Base-by-base conservation (phyloP, 2,797 vertebrate species). In the Acridotheres tristis region DNA sequence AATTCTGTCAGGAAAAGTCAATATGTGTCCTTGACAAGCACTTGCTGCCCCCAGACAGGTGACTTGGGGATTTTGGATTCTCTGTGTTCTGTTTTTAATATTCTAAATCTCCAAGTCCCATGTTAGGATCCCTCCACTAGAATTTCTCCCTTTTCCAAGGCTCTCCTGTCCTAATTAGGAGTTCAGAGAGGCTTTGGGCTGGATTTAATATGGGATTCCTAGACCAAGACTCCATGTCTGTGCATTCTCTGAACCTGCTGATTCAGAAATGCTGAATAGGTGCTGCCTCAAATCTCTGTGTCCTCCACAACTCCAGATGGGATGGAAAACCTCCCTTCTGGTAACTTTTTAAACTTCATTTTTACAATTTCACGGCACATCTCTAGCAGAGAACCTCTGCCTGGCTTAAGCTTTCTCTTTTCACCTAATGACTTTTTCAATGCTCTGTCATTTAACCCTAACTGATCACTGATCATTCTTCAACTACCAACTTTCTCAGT, bases 1-100 rank as follows among this genome's bases (percentile, higher is more conserved):
- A 61, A 87, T 85, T 87, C 75, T 80, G 75, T 85, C 84, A 83
- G 94, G 43, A 89, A 27, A 72, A 84, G 80, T 81, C 90, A 62
- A 47, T 80, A 40, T 9, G 23, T 57, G 63, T 73, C 91, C 87
- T 89, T 92, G 94, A 42, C 48, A 45, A 38, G 59, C 29, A 1
- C 74, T 55, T 55, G 59, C 71, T 93, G 54, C 81, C 78, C 50
- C 32, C 74, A 67, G 36, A 47, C 66, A 6, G 51, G 81, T 84
- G 77, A 76, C 48, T 94, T 42, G 13, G 61, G 45, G 0, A 18
- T 66, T 81, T 75, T 19, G 34, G 59, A 36, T 59, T 82, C 43
- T 26, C 16, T 15, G 15, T 5, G 32, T 12, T 47, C 10, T 5
- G 29, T 34, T 95, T 94, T 75, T 59, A 75, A 57, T 21, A 5